Evolutionary conservation across 2,797 vertebrate genomes (phyloP).

Genomic region (Anabacerthia variegaticeps): DNA sequence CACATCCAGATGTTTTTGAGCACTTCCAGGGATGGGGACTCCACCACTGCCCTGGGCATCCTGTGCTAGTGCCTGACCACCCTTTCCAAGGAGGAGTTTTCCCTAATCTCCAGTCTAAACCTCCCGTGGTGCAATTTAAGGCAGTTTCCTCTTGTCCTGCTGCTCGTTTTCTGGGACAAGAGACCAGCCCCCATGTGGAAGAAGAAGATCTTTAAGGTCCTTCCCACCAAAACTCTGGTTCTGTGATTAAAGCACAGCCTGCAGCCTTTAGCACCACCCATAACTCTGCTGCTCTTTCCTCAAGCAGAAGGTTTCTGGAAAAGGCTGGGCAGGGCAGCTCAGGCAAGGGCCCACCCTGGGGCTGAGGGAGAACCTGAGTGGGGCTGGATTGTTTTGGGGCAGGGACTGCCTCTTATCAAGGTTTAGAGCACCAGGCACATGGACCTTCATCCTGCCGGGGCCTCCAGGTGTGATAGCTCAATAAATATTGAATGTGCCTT

Average conservation of each 20-base stretch:
- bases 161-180: background rate
- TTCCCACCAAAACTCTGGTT: background rate
- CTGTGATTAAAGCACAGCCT: background rate
- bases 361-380: background rate
- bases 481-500: conserved; percentile 53
- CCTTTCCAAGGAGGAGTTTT: background rate
- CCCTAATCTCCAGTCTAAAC: background rate
- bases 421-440: background rate
- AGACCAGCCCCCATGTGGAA: background rate
- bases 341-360: background rate
- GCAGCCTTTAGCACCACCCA: background rate
- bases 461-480: conserved; percentile 11
- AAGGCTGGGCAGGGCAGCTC: background rate
- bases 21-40: background rate
- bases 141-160: background rate
- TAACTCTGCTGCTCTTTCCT: background rate
- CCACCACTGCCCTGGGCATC: background rate
- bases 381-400: background rate
- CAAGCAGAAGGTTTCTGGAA: background rate
- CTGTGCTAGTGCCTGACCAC: background rate
- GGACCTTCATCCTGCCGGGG: background rate
- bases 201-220: background rate
- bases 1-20: background rate
- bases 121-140: background rate
- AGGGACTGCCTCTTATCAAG: background rate